A percentile compares a stretch with the other conserved stretches of the same genome.
Conservation (phyloP, 2,888 invertebrate genomes). For the Drosophila flavopinicola region DNA sequence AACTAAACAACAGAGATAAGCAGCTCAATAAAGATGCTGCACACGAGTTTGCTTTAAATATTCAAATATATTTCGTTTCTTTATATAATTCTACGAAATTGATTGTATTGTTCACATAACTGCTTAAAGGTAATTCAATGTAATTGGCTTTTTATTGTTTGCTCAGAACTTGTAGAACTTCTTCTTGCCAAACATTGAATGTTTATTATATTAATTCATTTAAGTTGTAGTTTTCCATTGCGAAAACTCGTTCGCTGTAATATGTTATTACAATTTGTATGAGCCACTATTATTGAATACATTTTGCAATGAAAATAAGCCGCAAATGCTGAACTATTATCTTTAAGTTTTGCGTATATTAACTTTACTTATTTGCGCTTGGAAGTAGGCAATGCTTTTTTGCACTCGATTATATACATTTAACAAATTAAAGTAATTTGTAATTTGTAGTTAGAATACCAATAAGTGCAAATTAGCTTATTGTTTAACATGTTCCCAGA, state of each 20-base stretch:
- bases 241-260: too few species aligned
- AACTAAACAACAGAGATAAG: slow-evolving; percentile 26
- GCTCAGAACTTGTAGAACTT: not conserved
- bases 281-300: too few species aligned
- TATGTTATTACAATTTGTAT: too few species aligned
- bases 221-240: too few species aligned
- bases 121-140: not conserved
- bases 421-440: too few species aligned
- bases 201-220: not conserved
- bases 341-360: too few species aligned
- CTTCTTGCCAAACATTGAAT: not conserved
- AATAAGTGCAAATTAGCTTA: not conserved
- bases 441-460: too few species aligned
- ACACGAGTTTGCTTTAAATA: not conserved
- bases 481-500: slow-evolving; percentile 5
- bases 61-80: too few species aligned
- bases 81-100: not conserved
- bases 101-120: not conserved
- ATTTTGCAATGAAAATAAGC: too few species aligned
- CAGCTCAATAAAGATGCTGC: slow-evolving; percentile 1
- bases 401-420: too few species aligned
- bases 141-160: not conserved
- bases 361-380: slow-evolving; percentile 1
- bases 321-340: too few species aligned
- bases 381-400: slow-evolving; percentile 8